A percentile compares a stretch with the other conserved stretches of the same genome.
Evolutionary conservation across 2,888 invertebrate species (phyloP).

Genomic region (Prionchulus punctatus): DNA sequence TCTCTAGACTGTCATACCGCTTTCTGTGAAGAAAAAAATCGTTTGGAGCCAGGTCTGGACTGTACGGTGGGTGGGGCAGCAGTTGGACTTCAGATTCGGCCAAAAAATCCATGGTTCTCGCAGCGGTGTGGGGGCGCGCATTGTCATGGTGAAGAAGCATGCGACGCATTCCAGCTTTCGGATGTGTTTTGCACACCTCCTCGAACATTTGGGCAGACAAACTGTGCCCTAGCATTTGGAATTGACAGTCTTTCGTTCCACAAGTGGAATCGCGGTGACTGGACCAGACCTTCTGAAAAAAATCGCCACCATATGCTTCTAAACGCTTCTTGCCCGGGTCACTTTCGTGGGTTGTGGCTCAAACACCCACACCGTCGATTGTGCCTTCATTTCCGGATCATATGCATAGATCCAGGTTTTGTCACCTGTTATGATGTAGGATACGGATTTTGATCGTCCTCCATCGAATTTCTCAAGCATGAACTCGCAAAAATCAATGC

Average conservation of each 20-base stretch:
- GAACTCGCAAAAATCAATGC: background rate
- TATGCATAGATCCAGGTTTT: background rate
- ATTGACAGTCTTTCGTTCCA: background rate
- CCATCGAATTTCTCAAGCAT: background rate
- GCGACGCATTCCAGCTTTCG: background rate
- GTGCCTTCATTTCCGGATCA: background rate
- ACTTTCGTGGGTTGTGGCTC: background rate
- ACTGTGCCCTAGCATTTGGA: background rate
- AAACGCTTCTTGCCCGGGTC: background rate
- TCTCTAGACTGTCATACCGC: background rate
- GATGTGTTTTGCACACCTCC: background rate
- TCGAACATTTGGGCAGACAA: background rate
- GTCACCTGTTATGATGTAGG: background rate
- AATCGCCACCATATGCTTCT: background rate
- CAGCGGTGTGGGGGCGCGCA: background rate
- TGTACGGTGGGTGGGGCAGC: background rate
- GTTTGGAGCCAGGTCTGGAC: background rate
- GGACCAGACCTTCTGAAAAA: background rate
- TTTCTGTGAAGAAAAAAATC: no score
- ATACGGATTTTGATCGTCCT: background rate
- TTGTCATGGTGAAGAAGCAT: background rate
- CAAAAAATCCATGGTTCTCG: background rate
- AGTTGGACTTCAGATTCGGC: background rate
- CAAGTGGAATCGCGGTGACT: background rate
- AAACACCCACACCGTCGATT: conserved; percentile 2